phyloP scores from a whole-genome alignment of 2,113 vertebrate genomes.

The Hyaena hyaena region DNA sequence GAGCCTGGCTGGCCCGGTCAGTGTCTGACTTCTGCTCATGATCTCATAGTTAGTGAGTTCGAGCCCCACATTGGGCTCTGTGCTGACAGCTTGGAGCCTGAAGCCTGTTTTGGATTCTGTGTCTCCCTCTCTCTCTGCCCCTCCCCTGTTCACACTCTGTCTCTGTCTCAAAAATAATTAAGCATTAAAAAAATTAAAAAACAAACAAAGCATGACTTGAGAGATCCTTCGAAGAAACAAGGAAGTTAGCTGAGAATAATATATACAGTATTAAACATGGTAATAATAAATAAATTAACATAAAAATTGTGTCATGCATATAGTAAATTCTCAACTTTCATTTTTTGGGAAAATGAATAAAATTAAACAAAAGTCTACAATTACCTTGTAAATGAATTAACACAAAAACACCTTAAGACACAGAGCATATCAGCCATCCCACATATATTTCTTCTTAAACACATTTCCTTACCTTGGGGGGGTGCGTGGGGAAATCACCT shows the following conservation, averaged over 20 bases:
- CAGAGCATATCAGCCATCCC: background rate
- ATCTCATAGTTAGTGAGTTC: too few species aligned
- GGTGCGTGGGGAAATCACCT: background rate
- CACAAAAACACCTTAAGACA: background rate
- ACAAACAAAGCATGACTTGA: background rate
- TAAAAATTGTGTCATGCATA: background rate
- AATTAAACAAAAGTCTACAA: background rate
- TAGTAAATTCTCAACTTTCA: background rate
- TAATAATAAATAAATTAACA: background rate
- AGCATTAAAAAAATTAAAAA: too few species aligned
- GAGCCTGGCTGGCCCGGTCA: too few species aligned
- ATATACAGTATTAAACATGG: background rate
- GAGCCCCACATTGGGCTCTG: too few species aligned
- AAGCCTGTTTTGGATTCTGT: too few species aligned
- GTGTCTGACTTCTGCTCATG: too few species aligned
- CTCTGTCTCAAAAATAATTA: too few species aligned
- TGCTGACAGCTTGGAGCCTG: too few species aligned
- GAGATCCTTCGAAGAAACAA: background rate
- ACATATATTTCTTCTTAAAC: background rate
- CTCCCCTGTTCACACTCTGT: too few species aligned
- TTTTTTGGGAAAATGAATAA: background rate
- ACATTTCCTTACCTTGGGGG: background rate
- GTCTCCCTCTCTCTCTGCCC: too few species aligned
- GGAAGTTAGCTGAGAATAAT: background rate
- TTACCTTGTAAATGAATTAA: background rate